Evolutionary conservation across 2,888 invertebrate genomes (phyloP), one percentile per base, ranked within the genome.

Genomic region (Apocheima hispidaria): DNA sequence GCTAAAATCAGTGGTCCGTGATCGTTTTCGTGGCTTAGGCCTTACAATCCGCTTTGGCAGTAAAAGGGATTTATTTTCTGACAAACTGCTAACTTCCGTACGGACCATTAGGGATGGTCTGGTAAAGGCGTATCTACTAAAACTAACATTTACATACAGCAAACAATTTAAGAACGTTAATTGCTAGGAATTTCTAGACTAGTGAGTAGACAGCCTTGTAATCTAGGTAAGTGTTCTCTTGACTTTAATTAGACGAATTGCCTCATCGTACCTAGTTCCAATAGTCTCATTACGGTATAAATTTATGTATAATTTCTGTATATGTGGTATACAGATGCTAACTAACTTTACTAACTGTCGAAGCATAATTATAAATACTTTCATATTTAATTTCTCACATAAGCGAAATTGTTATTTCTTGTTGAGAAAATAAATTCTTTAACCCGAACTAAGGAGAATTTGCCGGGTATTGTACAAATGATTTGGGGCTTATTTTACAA

Each of bases 61-160:
- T 58, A 52, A 59, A 56, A 63, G 63, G 65, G 66, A 66, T 69
- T 66, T 66, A 65, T 67, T 60, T 66, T 69, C 63, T 60, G 65
- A 66, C 65, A 66, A 66, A 69, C 63, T 63, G 63, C 66, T 63
- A 63, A 65, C 63, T 56, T 65, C 62, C 46, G 41, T 40, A 60
- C 50, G 48, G 60, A 49, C 58, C 62, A 63, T 65, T 65, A 68
- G 49, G 57, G 50, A 50, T 40, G 33, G 18, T 26, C 23, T 35
- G 16, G 38, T 55, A 33, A 61, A 16, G 61, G 23, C 51, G 28
- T 40, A 16, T 50, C 54, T 50, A 55, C 38, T 38, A 9, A 26
- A 20, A 41, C 14, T 41, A 20, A 18, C n/a, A 30, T 1, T 10
- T 12, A 4, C 4, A 1, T 26, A 16, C n/a, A n/a, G n/a, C 2